Base-by-base conservation (phyloP, 2,113 vertebrate genomes). In the Clarias gariepinus region DNA sequence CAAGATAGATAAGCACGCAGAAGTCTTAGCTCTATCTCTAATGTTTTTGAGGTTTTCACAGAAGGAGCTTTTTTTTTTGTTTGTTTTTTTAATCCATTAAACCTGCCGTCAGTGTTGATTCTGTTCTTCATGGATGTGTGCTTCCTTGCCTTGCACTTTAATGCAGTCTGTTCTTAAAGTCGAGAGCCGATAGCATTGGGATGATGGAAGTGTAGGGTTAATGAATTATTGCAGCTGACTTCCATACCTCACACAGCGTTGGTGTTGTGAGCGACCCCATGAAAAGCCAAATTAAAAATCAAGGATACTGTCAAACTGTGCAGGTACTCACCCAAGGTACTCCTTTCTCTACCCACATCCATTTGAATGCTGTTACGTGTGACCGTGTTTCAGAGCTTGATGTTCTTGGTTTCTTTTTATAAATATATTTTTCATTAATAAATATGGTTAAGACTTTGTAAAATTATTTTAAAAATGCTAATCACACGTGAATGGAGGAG, bases 211-310 rank as follows among this genome's bases (percentile, higher is more conserved):
- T 96, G 97, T 99, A 98, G 98, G 97, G 97, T 97, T 98, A 98
- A 98, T 96, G 95, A 97, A 97, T 99, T 97, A 98, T 98, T 99
- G 96, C 98, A 99, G 97, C 97, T 98, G 97, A 98, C 97, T 97
- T 97, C 98, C 97, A 97, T 96, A 98, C 98, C 97, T 99, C 98
- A 98, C 97, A 98, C 98, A 98, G 97, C 98, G 98, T 98, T 99
- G 98, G 97, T 98, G 98, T 98, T 99, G 98, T 99, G 98, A 98
- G 97, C 98, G 96, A 97, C 97, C 97, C 97, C 97, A 98, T 98
- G 97, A 98, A 97, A 99, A 97, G 97, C 97, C 98, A 98, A 99
- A 98, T 99, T 98, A 99, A 98, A 99, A 99, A 99, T 98, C 97
- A 98, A 97, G 98, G 98, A 98, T 97, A 99, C 97, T 98, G 96